Conservation (phyloP, 2,113 vertebrate species). For the Leucopsar rothschildi region DNA sequence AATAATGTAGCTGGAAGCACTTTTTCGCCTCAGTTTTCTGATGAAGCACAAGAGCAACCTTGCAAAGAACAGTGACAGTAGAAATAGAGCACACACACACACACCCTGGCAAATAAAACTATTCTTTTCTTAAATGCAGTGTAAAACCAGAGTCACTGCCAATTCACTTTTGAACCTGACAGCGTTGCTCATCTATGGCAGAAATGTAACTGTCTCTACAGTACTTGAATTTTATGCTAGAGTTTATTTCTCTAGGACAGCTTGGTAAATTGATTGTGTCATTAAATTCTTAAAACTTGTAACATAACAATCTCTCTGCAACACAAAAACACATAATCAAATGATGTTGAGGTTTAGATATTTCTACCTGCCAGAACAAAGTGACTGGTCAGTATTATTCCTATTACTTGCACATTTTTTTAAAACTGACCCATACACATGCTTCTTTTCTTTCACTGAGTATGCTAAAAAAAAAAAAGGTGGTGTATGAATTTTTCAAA, state of each 20-base stretch:
- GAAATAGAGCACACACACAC: background rate
- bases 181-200: background rate
- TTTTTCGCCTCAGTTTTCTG: background rate
- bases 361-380: background rate
- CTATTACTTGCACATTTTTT: background rate
- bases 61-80: background rate
- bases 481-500: slow-evolving; percentile 5
- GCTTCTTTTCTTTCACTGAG: background rate
- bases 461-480: background rate
- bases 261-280: background rate
- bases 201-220: background rate
- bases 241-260: background rate
- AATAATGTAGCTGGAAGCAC: background rate
- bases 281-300: background rate
- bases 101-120: background rate
- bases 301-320: background rate
- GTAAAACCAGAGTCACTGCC: background rate
- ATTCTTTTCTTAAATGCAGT: background rate
- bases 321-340: background rate
- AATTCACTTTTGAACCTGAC: background rate
- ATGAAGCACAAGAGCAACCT: background rate
- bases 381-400: background rate
- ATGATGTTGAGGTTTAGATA: background rate
- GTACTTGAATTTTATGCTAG: background rate
- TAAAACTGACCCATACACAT: background rate